Conservation (phyloP, 2,113 vertebrate genomes). For the Corythaeola cristata region DNA sequence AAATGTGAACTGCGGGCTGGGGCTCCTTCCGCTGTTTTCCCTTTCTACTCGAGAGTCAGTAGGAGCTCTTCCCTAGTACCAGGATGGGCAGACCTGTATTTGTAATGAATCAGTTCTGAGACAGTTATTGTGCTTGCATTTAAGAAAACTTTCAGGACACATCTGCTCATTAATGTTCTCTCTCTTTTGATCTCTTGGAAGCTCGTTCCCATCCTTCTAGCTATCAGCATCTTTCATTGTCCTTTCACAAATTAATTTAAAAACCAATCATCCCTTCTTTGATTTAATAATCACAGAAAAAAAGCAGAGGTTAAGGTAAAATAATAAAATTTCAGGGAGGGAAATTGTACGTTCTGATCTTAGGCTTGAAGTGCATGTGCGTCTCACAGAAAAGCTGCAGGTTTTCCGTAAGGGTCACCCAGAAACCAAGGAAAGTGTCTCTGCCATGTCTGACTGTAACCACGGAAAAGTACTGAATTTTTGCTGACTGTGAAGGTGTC, state of each 20-base stretch:
- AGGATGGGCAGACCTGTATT: background rate
- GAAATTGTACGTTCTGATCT: background rate
- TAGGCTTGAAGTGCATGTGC: background rate
- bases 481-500: background rate
- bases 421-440: background rate
- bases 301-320: background rate
- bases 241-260: slow-evolving; percentile 17
- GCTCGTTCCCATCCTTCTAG: background rate
- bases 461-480: background rate
- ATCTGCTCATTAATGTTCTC: background rate
- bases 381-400: background rate
- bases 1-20: background rate
- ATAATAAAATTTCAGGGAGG: background rate
- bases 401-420: background rate
- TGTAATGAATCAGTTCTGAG: background rate
- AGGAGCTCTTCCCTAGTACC: background rate
- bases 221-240: background rate
- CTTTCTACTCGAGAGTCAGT: background rate
- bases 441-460: background rate
- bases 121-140: background rate
- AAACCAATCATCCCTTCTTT: background rate
- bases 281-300: background rate
- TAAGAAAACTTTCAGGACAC: background rate
- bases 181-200: background rate
- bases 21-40: background rate